Percentiles rank a stretch among this genome's conserved stretches.
These are phyloP conservation scores for Monodelphis domestica DNA, from an alignment of 2,797 vertebrate species.

Conservation along the genomic window DNA sequence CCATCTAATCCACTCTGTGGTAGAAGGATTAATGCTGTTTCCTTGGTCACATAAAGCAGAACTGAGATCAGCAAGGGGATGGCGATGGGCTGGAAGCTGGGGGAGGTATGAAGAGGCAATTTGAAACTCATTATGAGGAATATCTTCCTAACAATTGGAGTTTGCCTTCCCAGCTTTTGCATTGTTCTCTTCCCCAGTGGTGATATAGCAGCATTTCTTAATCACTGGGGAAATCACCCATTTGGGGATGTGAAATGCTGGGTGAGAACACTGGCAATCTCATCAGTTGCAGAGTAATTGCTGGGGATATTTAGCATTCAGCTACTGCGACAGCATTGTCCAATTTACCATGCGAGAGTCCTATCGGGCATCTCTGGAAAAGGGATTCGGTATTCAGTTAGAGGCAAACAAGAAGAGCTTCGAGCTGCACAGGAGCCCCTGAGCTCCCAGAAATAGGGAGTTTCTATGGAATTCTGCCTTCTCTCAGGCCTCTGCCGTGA, in stretches of 20 bases:
- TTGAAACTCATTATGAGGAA: background rate
- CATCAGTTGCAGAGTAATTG: background rate
- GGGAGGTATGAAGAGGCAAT: no score
- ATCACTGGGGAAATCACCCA: background rate
- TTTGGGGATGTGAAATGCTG: fast-evolving
- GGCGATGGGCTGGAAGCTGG: no score
- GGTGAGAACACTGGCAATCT: constrained; percentile 1
- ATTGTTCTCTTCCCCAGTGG: background rate
- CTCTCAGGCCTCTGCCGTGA: background rate
- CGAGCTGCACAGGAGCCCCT: background rate
- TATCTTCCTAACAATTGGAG: background rate
- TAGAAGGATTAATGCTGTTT: background rate
- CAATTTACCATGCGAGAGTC: constrained; percentile 48
- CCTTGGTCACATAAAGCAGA: background rate
- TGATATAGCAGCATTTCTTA: background rate
- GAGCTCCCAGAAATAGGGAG: background rate
- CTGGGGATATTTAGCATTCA: constrained; percentile 25
- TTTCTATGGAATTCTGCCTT: background rate
- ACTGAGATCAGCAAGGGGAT: fast-evolving
- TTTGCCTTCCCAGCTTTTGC: background rate
- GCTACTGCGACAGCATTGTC: constrained; percentile 48
- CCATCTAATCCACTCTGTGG: background rate
- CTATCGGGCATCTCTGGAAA: constrained; percentile 59
- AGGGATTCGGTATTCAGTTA: constrained; percentile 16
- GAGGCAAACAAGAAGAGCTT: constrained; percentile 14